Percentiles rank a stretch among this genome's conserved stretches.
These are phyloP conservation scores for Homarus americanus DNA, from an alignment of 1,140 invertebrate genomes.

Conservation along the genomic window DNA sequence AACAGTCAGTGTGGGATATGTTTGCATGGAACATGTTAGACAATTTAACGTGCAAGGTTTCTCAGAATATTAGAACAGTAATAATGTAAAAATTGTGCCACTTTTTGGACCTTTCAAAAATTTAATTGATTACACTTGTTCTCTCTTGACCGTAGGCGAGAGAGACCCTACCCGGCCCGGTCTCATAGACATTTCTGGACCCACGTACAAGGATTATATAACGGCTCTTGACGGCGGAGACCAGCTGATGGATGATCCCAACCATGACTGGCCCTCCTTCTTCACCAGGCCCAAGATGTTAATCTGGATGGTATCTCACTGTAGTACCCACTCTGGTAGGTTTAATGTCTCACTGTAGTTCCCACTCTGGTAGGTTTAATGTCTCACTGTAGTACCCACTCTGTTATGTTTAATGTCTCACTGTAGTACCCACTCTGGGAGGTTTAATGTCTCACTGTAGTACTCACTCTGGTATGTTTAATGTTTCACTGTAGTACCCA, in stretches of 20 bases:
- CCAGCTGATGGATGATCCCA: slow-evolving; percentile 7
- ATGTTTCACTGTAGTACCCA: neutral
- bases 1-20: too few species aligned
- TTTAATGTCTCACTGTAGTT: slow-evolving; percentile 2
- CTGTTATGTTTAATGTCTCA: neutral
- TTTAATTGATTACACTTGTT: too few species aligned
- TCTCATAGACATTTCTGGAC: slow-evolving; percentile 1
- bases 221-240: slow-evolving; percentile 10
- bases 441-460: neutral
- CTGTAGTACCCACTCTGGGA: neutral
- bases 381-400: neutral
- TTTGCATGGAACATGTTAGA: too few species aligned
- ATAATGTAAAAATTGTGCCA: too few species aligned
- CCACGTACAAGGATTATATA: slow-evolving; percentile 23
- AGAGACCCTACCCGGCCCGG: neutral
- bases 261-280: slow-evolving; percentile 29
- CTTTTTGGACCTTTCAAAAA: too few species aligned
- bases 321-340: slow-evolving; percentile 76
- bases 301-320: slow-evolving; percentile 81
- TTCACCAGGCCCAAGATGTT: slow-evolving; percentile 76
- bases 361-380: neutral
- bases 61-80: too few species aligned
- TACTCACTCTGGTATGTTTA: neutral
- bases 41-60: too few species aligned
- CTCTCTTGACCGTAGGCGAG: neutral